Conservation (phyloP, 2,888 invertebrate genomes). For the Melieria omissa region DNA sequence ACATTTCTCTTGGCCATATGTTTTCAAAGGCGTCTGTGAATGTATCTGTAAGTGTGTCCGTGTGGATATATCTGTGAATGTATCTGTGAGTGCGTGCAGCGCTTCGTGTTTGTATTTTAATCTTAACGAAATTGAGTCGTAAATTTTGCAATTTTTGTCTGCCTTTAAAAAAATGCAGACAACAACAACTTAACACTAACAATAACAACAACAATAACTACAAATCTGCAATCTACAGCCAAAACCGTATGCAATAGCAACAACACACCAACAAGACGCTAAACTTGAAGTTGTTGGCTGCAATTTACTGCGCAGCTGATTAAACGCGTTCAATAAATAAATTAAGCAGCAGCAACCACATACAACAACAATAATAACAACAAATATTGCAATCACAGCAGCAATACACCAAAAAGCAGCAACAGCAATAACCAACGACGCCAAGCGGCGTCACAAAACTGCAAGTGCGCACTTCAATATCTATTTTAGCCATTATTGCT, state of each 20-base stretch:
- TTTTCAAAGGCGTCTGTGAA: no score
- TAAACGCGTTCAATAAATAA: slow-evolving; percentile 26
- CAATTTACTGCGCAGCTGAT: slow-evolving; percentile 7
- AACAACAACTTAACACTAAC: slow-evolving; percentile 14
- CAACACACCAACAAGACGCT: slow-evolving; percentile 1
- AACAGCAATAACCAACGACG: neutral
- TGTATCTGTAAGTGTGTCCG: neutral
- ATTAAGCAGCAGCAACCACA: slow-evolving; percentile 15
- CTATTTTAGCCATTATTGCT: neutral
- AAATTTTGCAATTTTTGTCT: slow-evolving; percentile 30
- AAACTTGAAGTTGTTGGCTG: slow-evolving; percentile 2
- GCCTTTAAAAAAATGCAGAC: slow-evolving; percentile 7
- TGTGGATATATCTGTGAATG: neutral
- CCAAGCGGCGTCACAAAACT: no score
- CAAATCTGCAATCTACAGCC: slow-evolving; percentile 2
- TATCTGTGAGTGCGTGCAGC: slow-evolving; percentile 19
- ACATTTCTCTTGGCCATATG: no score
- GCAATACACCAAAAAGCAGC: neutral
- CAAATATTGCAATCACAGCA: neutral
- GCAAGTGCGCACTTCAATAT: neutral
- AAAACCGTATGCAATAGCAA: neutral
- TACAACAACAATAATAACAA: neutral
- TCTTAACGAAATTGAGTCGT: slow-evolving; percentile 39
- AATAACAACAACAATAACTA: slow-evolving; percentile 14
- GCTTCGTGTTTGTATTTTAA: slow-evolving; percentile 34